Evolutionary conservation across 1,140 invertebrate species (phyloP), one percentile per base, ranked within the genome.

Genomic region (Drosophila bocki): DNA sequence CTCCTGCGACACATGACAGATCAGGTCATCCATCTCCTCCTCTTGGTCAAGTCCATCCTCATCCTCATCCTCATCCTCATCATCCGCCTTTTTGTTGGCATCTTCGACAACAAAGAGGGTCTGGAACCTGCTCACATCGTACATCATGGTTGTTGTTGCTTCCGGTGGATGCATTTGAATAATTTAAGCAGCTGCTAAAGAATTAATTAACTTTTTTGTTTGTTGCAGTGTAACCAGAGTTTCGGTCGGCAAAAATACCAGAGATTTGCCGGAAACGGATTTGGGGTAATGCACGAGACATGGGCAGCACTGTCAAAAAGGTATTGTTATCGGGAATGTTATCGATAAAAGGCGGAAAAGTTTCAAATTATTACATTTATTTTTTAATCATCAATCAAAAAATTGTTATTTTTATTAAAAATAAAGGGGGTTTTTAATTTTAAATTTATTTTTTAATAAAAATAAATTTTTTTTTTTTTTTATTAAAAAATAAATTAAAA

Each of bases 171-270:
- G 53, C 53, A 56, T 56, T 56, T 56, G 13, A 56, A 39, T 56
- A 56, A 54, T 39, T 56, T 56, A 56, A n/a, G 19, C 53, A 56
- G 8, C 35, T 11, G 35, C 19, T 1, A n/a, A 1, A 9, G 53
- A 39, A 56, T 56, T 54, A 56, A 56, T 56, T 56, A 56, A 56
- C 19, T 56, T 56, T 35, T 53, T 56, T 56, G 53, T 56, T 56
- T 56, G 35, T 7, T 7, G 33, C 17, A 22, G 7, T 22, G 51
- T 54, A 33, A 26, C 33, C 33, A 19, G 12, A 53, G n/a, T 7
- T 13, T 0, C 0, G 11, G 11, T 0, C 1, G 8, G 0, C 1
- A 0, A 50, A 50, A 29, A 17, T 6, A n/a, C 26, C 47, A 11
- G 0, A 5, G 4, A n/a, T 13, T 17, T 13, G 1, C 1, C 6